Conservation (phyloP, 2,888 invertebrate species). For the Cremastobaeus sp. region DNA sequence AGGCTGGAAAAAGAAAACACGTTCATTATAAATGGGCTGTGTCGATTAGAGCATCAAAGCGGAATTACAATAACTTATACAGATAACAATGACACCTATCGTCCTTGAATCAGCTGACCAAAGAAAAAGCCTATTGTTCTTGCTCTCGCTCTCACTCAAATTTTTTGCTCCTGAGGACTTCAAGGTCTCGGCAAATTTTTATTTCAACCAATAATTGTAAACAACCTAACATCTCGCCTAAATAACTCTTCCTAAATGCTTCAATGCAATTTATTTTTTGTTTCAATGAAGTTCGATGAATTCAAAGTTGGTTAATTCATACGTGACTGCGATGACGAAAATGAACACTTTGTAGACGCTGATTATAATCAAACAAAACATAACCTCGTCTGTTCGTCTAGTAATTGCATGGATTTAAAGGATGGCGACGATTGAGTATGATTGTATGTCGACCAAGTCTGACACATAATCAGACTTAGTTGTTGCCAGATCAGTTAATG, state of each 20-base stretch:
- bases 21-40: slow-evolving; percentile 34
- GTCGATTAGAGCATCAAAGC: slow-evolving; percentile 23
- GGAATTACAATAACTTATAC: slow-evolving; percentile 19
- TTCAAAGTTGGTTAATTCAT: too few species aligned
- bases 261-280: too few species aligned
- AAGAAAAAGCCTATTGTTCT: slow-evolving; percentile 41
- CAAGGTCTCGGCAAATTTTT: slow-evolving; percentile 26
- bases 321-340: too few species aligned
- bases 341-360: too few species aligned
- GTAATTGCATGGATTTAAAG: slow-evolving; percentile 42
- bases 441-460: too few species aligned
- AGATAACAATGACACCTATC: slow-evolving; percentile 23
- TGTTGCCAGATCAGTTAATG: slow-evolving; percentile 55
- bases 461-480: slow-evolving; percentile 47
- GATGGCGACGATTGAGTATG: slow-evolving; percentile 37
- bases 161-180: slow-evolving; percentile 18
- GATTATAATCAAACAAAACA: slow-evolving; percentile 36
- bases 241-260: too few species aligned
- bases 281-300: too few species aligned
- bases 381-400: slow-evolving; percentile 27
- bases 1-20: slow-evolving; percentile 82
- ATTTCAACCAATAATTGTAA: neutral
- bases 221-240: too few species aligned
- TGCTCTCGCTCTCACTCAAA: neutral
- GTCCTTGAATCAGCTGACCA: slow-evolving; percentile 47